A percentile compares a stretch with the other conserved stretches of the same genome.
Conservation (phyloP, 1,140 invertebrate species). For the Chymomyza costata region DNA sequence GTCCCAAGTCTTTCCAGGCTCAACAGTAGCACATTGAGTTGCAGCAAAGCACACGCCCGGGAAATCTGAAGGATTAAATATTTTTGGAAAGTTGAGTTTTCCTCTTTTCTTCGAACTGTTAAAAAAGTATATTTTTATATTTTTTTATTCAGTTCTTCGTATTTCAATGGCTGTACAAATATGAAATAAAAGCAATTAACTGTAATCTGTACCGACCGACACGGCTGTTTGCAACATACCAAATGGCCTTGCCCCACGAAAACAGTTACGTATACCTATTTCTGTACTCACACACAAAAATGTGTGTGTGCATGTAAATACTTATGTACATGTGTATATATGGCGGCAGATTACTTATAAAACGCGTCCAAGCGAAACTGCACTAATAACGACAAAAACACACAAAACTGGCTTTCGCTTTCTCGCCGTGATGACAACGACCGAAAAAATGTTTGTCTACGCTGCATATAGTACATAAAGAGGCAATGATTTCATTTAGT, state of each 20-base stretch:
- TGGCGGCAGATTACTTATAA: background rate
- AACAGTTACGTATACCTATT: background rate
- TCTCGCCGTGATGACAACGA: slow-evolving; percentile 2
- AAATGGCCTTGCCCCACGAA: slow-evolving; percentile 1
- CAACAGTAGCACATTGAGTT: slow-evolving; percentile 89
- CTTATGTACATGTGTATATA: slow-evolving; percentile 1
- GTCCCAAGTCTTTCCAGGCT: slow-evolving; percentile 89
- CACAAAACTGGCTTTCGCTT: slow-evolving; percentile 10
- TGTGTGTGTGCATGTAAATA: background rate
- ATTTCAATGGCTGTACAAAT: background rate
- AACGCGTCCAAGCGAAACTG: too few relatives aligned
- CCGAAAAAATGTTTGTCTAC: slow-evolving; percentile 1
- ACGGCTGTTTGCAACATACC: background rate
- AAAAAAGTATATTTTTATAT: background rate
- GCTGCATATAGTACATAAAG: too few relatives aligned
- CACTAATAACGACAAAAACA: slow-evolving; percentile 1
- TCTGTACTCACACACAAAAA: background rate
- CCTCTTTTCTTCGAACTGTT: background rate
- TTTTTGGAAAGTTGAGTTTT: background rate
- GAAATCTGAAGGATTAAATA: slow-evolving; percentile 81
- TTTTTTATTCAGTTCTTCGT: background rate
- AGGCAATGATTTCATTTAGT: too few relatives aligned
- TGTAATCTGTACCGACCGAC: slow-evolving; percentile 3
- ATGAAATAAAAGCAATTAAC: background rate
- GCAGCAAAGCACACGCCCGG: slow-evolving; percentile 92